Conservation (phyloP, 1,140 invertebrate species). For the Diachasmimorpha longicaudata region DNA sequence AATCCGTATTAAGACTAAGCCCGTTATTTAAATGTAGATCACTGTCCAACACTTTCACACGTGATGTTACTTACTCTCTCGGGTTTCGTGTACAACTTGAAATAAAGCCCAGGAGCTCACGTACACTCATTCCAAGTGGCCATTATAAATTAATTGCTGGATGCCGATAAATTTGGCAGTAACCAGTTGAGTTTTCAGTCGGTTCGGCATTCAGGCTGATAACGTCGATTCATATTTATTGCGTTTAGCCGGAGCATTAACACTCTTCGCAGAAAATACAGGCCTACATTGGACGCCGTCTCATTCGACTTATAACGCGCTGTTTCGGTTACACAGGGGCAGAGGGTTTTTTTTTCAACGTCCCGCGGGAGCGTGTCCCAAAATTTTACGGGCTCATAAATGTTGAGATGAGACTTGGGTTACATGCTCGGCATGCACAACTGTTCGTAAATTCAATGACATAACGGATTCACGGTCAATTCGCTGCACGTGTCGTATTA, state of each 20-base stretch:
- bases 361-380: constrained; percentile 23
- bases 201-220: background rate
- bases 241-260: background rate
- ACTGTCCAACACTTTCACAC: constrained; percentile 11
- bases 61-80: background rate
- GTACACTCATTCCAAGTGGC: background rate
- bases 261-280: background rate
- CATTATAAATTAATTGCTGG: background rate
- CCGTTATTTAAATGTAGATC: constrained; percentile 44
- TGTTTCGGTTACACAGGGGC: background rate
- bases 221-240: constrained; percentile 20
- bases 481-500: background rate
- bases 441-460: constrained; percentile 45
- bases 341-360: background rate
- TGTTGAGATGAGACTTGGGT: background rate
- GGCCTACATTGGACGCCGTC: background rate
- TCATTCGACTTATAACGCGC: background rate
- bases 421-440: constrained; percentile 12
- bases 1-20: constrained; percentile 40
- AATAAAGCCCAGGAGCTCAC: background rate
- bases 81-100: background rate
- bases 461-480: constrained; percentile 39
- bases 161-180: background rate
- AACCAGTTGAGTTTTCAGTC: background rate
- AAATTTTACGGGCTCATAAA: constrained; percentile 33